Evolutionary conservation across 2,113 vertebrate species (phyloP), one percentile per base, ranked within the genome.

Genomic region (Corvus cornix): DNA sequence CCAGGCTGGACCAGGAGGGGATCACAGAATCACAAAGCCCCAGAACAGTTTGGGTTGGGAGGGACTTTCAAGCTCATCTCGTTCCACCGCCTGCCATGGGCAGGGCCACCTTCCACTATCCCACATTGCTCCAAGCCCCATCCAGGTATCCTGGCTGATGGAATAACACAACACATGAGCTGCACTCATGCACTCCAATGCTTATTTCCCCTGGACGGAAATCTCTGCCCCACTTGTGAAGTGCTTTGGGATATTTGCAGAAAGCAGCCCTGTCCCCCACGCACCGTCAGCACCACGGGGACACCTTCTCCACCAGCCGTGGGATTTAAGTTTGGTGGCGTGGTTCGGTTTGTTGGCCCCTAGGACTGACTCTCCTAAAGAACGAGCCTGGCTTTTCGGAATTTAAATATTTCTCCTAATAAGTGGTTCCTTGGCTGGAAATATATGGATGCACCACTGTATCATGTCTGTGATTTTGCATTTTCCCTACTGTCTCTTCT

Each of bases 401-500:
- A 46, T 72, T 62, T 26, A 35, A 66, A 52, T 73, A 13, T 67
- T 79, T 60, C 76, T 74, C 68, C 52, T 66, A 56, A 44, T 28
- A 67, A 90, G 76, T 27, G 39, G 70, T 13, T 62, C 87, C 89
- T 75, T 46, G 37, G 64, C 80, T 87, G 85, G 66, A 51, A 83
- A 64, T 46, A 67, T n/a, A 52, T 11, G 59, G 74, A 41, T 48
- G 96, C 43, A 21, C 62, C 24, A 31, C 44, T 60, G 81, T 59
- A 63, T 43, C 5, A 0, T 73, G 64, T 3, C 83, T 78, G 58
- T n/a, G 87, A 60, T 89, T 96, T 92, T 86, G 87, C 90, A 93
- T 93, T 97, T 95, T 77, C 89, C 93, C 93, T 77, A 89, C 88
- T 41, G 76, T 59, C 91, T 97, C 94, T 68, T 94, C 95, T 97